Evolutionary conservation across 2,888 invertebrate genomes (phyloP), one percentile per base, ranked within the genome.

Genomic region (Mactromeris polynyma): DNA sequence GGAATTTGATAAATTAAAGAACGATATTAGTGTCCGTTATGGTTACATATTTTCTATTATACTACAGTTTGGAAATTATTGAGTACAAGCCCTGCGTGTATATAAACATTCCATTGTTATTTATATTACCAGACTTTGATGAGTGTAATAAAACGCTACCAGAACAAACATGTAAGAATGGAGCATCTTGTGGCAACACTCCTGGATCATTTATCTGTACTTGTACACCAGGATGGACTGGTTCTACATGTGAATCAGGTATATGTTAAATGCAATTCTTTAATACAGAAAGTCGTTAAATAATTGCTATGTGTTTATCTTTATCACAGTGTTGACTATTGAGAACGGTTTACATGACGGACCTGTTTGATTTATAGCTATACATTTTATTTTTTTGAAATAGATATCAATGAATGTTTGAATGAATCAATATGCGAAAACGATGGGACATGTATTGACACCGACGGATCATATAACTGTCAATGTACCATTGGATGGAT

Each of bases 191-290:
- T 85, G 46, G 87, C 0, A 91, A 92, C 51, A 91, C 89, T 9
- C 87, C 90, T 9, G 89, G 88, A 17, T 89, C 86, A 6, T 92
- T 91, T 58, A 33, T 54, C 19, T 93, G 93, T 85, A 82, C 85
- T 1, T 93, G 93, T 90, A 81, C 86, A 26, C 46, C 69, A 21
- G 89, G 85, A 36, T 93, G 93, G 93, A 92, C 86, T 14, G 93
- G 93, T 21, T 64, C 58, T 3, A 46, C 85, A 31, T 93, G 93
- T 83, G 86, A 86, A 73, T 69, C 81, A 82, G 92, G 93, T 92
- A 88, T 73, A 40, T 38, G 77, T 36, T 26, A 9, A 26, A 19
- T 64, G 11, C 7, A 4, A 42, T 42, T 42, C 42, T 42, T 42
- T 42, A 7, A 42, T 42, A 7, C 11, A 4, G 42, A 42, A 42